Base-by-base conservation (phyloP, 2,113 vertebrate genomes). In the Montifringilla adamsi region DNA sequence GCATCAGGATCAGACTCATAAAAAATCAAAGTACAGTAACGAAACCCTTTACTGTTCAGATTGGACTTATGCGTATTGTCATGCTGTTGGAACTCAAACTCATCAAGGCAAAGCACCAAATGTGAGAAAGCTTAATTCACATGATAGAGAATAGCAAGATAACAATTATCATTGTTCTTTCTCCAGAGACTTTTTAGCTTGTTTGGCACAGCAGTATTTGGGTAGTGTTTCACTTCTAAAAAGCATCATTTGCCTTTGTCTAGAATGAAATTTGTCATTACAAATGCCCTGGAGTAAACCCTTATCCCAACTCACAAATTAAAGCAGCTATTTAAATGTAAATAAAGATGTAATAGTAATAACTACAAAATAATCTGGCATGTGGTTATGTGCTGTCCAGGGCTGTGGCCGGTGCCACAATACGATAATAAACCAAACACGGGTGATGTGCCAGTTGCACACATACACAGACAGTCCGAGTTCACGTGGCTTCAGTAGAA, bases 391-490 rank as follows among this genome's bases (percentile, higher is more conserved):
- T 41, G 31, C 55, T 79, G 4, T 50, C 13, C 41, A 41, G 62
- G 55, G n/a, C 14, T 75, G 28, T 1, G 3, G 24, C 23, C 9
- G 8, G 13, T 72, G 46, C 59, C 15, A 5, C 21, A 12, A 0
- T 23, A 4, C 15, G 6, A 26, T 35, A 44, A 28, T 49, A 30
- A 67, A 4, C 0, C 30, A 37, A 31, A 8, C 23, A 9, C 0
- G 37, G 30, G 18, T 39, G 27, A 44, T 43, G 31, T 4, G 4
- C 13, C 13, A 47, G 31, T 17, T 47, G 59, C 44, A 73, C 64
- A 21, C 49, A 8, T 3, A 11, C 2, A 5, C 31, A 74, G 30
- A 12, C 6, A 6, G 7, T 35, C 27, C 52, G 43, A 52, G 59
- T 39, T 52, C 23, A 0, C 24, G 70, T 50, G 60, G 26, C 43